Evolutionary conservation across 1,140 invertebrate genomes (phyloP), one percentile per base, ranked within the genome.

Genomic region (Drosophila arawakana): DNA sequence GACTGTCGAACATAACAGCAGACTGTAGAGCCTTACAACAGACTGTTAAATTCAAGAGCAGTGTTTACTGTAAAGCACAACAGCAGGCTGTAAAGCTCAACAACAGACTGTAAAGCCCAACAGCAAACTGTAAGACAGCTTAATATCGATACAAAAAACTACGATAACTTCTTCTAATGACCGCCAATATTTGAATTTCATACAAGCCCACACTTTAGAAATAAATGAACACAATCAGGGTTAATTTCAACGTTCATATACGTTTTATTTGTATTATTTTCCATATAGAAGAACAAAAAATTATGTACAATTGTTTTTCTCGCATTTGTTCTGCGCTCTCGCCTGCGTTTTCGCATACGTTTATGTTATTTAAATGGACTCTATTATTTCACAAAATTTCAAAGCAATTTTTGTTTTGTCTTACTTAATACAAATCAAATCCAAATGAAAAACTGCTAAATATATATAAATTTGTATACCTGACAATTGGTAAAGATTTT

Each of bases 221-320:
- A 18, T 21, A 72, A 52, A 35, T 43, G 5, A 62, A 57, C 44
- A 58, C 21, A n/a, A 50, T 41, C 35, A 49, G 25, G 37, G 13
- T 62, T 49, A 15, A 49, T 52, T 76, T 72, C 57, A 86, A 86
- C 83, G 83, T 73, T 88, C 80, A 86, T 78, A 86, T 71, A 86
- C 84, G 83, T 86, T 86, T 86, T 83, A 88, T 88, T 88, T 77
- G 63, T 82, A 82, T 80, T 67, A 57, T 66, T 86, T 74, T 83
- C 58, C 80, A 78, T 86, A 88, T 49, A 80, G 79, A 80, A 88
- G 84, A 88, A 86, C 76, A 83, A 88, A 86, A 86, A 80, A 71
- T 77, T 86, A 86, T 86, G 81, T 86, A 86, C 83, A 54, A 34
- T 67, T 61, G 3, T 59, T 41, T 49, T 52, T 52, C 34, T 39